Evolutionary conservation across 2,113 vertebrate genomes (phyloP).

Genomic region (Lutjanus erythropterus): DNA sequence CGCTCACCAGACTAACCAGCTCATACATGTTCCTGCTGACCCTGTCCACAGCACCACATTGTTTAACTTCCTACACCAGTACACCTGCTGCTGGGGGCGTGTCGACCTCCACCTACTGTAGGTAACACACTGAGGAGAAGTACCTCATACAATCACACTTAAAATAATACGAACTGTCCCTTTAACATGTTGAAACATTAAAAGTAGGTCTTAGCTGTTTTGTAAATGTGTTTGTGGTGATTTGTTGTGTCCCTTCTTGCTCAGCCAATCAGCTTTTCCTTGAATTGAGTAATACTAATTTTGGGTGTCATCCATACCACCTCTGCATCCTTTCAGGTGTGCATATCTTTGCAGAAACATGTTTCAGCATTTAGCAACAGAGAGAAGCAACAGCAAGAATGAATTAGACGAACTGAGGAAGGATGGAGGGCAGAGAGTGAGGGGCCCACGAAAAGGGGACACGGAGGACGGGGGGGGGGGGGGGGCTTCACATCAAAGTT

Average conservation of each 20-base stretch:
- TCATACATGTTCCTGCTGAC: too few species aligned
- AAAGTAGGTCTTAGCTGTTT: too few species aligned
- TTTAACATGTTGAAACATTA: too few species aligned
- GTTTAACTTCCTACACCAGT: too few species aligned
- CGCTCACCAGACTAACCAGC: too few species aligned
- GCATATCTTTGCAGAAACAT: neutral
- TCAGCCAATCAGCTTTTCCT: too few species aligned
- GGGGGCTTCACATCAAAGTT: conserved; percentile 74
- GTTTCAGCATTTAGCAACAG: neutral
- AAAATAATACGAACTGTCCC: too few species aligned
- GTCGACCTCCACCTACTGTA: too few species aligned
- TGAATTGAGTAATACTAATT: neutral
- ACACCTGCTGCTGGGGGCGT: too few species aligned
- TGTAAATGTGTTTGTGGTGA: neutral
- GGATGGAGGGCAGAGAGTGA: conserved; percentile 47
- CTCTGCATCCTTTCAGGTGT: neutral
- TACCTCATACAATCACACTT: too few species aligned
- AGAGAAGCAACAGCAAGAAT: conserved; percentile 27
- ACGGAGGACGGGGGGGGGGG: conserved; percentile 1
- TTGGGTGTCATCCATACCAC: neutral
- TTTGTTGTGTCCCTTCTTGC: neutral
- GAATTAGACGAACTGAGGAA: conserved; percentile 39
- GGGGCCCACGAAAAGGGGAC: conserved; percentile 63
- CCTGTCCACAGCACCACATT: too few species aligned
- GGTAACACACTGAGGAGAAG: too few species aligned